phyloP scores from a whole-genome alignment of 2,113 vertebrate species.

The Zosterops borbonicus region DNA sequence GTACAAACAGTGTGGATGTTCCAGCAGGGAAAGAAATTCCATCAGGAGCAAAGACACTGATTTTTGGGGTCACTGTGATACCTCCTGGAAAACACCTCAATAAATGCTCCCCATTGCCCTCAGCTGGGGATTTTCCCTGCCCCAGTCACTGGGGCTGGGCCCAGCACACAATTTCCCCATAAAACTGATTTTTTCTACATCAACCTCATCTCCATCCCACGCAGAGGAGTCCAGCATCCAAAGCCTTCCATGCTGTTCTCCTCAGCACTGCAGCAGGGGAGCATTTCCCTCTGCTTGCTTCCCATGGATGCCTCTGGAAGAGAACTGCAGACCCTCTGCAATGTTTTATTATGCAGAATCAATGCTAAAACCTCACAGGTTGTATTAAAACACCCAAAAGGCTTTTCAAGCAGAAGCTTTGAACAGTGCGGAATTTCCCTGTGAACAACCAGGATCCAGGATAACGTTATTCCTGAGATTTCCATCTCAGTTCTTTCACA shows the following conservation, averaged over 20 bases:
- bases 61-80: rapidly evolving
- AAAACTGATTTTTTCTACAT: background rate
- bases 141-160: background rate
- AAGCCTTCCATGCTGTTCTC: rapidly evolving
- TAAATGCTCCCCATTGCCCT: background rate
- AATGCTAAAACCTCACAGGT: background rate
- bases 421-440: rapidly evolving
- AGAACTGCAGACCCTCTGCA: background rate
- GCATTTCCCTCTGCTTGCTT: background rate
- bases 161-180: background rate
- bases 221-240: rapidly evolving
- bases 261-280: rapidly evolving
- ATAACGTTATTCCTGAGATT: background rate
- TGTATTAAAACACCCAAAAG: rapidly evolving
- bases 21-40: rapidly evolving
- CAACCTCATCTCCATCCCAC: rapidly evolving
- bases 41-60: rapidly evolving
- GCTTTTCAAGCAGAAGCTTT: background rate
- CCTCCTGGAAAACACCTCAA: rapidly evolving
- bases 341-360: rapidly evolving
- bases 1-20: rapidly evolving
- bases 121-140: background rate
- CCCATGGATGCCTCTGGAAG: background rate
- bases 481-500: background rate
- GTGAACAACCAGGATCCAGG: background rate